Percentiles rank a stretch among this genome's conserved stretches.
Evolutionary conservation across 2,888 invertebrate species (phyloP).

Genomic region (Linyphia triangularis): DNA sequence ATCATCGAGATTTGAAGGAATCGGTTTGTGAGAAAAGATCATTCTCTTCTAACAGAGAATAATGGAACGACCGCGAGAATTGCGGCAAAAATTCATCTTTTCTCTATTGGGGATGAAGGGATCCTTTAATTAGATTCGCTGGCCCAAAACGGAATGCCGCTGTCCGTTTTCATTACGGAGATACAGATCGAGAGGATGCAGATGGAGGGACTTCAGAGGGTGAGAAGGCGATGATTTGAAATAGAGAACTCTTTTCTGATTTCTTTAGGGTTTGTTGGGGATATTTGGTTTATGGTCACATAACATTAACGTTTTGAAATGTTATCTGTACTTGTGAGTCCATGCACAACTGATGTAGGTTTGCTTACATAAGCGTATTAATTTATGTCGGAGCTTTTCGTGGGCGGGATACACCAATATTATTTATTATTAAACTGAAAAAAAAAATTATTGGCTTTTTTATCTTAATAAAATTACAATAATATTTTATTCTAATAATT

Average conservation of each 20-base stretch:
- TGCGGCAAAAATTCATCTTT: constrained; percentile 40
- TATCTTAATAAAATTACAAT: too few species aligned
- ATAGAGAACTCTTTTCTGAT: background rate
- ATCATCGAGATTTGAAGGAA: constrained; percentile 48
- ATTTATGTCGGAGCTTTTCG: too few species aligned
- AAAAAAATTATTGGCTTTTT: too few species aligned
- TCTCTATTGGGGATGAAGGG: background rate
- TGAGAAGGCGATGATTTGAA: background rate
- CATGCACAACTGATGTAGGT: background rate
- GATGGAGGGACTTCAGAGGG: background rate
- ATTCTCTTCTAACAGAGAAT: constrained; percentile 34
- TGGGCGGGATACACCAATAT: too few species aligned
- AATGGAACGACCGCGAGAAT: constrained; percentile 36
- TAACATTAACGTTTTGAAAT: too few species aligned
- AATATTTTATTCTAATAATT: too few species aligned
- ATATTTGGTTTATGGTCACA: background rate
- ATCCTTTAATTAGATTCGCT: constrained; percentile 55
- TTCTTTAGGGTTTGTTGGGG: background rate
- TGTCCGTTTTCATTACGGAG: constrained; percentile 49
- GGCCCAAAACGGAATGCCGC: constrained; percentile 23
- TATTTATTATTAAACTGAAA: too few species aligned
- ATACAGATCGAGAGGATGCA: constrained; percentile 34
- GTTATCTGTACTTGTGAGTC: background rate
- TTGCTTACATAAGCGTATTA: too few species aligned
- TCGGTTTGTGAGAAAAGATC: constrained; percentile 9